Evolutionary conservation across 1,140 invertebrate species (phyloP).

Genomic region (Lethrus apterus): DNA sequence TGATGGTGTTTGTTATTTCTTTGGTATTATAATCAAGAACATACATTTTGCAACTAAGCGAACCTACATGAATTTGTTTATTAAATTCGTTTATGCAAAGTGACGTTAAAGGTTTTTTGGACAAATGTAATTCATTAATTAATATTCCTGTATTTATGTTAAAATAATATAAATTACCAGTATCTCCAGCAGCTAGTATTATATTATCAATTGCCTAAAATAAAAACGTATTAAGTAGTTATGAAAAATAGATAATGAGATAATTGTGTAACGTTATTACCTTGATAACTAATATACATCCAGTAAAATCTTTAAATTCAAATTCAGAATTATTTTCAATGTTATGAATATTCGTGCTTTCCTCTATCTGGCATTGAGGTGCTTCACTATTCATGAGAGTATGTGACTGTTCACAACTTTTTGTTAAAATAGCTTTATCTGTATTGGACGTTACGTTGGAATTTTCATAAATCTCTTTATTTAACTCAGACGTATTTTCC

Average conservation of each 20-base stretch:
- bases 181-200: conserved; percentile 22
- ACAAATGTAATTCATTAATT: conserved; percentile 38
- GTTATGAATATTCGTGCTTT: too few species aligned
- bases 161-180: conserved; percentile 20
- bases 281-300: conserved; percentile 15
- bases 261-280: too few species aligned
- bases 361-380: too few species aligned
- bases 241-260: too few species aligned
- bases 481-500: too few species aligned
- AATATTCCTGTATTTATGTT: conserved; percentile 12
- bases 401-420: neutral
- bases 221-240: too few species aligned
- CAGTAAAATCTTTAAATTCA: conserved; percentile 13
- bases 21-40: conserved; percentile 18
- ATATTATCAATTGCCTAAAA: conserved; percentile 16
- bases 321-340: neutral
- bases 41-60: conserved; percentile 15
- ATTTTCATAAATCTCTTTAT: too few species aligned
- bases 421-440: neutral
- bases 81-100: conserved; percentile 7
- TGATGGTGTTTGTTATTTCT: conserved; percentile 14
- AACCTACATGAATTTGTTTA: conserved; percentile 20
- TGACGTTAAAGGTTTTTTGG: conserved; percentile 29
- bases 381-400: too few species aligned
- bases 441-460: too few species aligned